A percentile compares a stretch with the other conserved stretches of the same genome.
Conservation (phyloP, 2,888 invertebrate genomes). For the Sisyra nigra region DNA sequence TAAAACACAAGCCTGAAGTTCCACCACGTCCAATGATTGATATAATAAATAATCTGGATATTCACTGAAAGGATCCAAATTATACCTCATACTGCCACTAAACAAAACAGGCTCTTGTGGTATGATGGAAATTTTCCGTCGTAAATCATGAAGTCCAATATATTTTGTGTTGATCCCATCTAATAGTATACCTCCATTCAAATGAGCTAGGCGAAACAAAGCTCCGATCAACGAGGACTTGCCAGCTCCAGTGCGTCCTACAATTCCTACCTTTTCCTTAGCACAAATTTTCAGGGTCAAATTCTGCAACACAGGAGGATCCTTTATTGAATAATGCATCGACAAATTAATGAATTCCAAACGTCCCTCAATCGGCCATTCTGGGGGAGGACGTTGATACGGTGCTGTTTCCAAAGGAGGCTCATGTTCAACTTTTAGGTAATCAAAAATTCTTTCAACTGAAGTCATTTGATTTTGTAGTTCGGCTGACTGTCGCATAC, state of each 20-base stretch:
- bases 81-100: constrained; percentile 43
- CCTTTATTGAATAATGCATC: constrained; percentile 43
- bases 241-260: constrained; percentile 43
- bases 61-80: constrained; percentile 49
- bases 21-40: constrained; percentile 24
- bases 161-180: constrained; percentile 30
- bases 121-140: constrained; percentile 42
- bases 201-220: constrained; percentile 37
- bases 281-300: constrained; percentile 31
- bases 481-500: constrained; percentile 52
- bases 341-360: constrained; percentile 40
- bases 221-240: constrained; percentile 35
- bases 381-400: constrained; percentile 30
- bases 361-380: constrained; percentile 46
- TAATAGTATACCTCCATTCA: constrained; percentile 33
- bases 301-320: constrained; percentile 44
- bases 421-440: constrained; percentile 33
- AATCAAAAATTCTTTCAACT: constrained; percentile 50
- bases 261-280: constrained; percentile 40
- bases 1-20: constrained; percentile 29
- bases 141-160: constrained; percentile 35
- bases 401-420: constrained; percentile 16
- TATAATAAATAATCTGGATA: constrained; percentile 19
- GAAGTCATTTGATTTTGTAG: constrained; percentile 43
- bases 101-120: constrained; percentile 54